Percentiles rank a stretch among this genome's conserved stretches.
phyloP scores from a whole-genome alignment of 2,888 invertebrate genomes.

The Lepidonotus clava region DNA sequence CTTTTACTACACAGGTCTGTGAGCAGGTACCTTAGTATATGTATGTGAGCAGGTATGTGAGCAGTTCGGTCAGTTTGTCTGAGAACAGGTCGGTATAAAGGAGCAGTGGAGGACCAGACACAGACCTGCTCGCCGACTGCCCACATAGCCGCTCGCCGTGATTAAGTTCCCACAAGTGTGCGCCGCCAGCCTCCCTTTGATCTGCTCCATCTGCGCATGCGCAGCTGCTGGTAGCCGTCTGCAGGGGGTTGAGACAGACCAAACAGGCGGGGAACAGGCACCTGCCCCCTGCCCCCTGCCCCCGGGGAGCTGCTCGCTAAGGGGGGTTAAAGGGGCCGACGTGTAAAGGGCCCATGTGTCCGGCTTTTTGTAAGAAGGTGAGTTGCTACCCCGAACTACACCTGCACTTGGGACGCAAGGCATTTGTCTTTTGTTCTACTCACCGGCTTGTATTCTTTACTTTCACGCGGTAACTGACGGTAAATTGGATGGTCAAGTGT shows the following conservation, averaged over 20 bases:
- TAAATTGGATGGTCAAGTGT: too few species aligned
- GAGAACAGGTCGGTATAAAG: too few species aligned
- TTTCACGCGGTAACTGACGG: too few species aligned
- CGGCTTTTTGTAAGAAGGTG: too few species aligned
- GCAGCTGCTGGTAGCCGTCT: conserved; percentile 43
- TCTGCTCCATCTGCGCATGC: conserved; percentile 47
- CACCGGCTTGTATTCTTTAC: background rate
- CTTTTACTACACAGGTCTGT: background rate
- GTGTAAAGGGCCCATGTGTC: too few species aligned
- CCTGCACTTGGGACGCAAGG: background rate
- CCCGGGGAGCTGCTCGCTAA: background rate
- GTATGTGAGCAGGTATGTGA: too few species aligned
- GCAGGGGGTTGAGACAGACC: background rate
- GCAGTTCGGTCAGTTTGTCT: too few species aligned
- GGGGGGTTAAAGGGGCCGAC: too few species aligned
- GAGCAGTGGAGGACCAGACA: background rate
- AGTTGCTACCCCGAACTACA: too few species aligned
- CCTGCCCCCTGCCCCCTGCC: background rate
- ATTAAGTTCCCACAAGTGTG: conserved; percentile 53
- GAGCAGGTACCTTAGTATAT: conserved; percentile 11
- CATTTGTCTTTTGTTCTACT: background rate
- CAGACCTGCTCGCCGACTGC: background rate
- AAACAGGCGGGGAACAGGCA: background rate
- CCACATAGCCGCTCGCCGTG: conserved; percentile 21
- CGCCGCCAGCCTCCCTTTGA: conserved; percentile 39